Evolutionary conservation across 2,113 vertebrate species (phyloP).

Genomic region (Pelecanoides urinatrix): DNA sequence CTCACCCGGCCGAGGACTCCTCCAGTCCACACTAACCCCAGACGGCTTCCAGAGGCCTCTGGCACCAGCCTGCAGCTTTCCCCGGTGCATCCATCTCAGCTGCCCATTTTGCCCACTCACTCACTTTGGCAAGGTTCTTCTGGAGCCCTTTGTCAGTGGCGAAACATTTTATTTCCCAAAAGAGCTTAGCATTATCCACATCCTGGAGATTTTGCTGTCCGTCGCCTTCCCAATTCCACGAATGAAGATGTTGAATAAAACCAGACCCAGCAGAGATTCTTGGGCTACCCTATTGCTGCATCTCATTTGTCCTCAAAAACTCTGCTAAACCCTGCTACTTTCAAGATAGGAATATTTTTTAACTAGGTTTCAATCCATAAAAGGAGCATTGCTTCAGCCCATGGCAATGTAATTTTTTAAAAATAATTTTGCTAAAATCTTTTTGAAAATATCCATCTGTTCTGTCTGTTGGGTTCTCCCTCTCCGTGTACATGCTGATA

Average conservation of each 20-base stretch:
- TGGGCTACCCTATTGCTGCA: neutral
- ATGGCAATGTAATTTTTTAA: neutral
- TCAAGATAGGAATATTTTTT: neutral
- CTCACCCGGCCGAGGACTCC: accelerated
- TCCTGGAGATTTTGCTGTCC: neutral
- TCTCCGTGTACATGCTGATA: accelerated
- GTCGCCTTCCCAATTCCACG: neutral
- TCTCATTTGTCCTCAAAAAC: neutral
- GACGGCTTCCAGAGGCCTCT: neutral
- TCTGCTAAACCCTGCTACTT: neutral
- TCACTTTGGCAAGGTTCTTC: neutral
- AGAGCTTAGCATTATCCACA: neutral
- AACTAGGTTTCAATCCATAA: neutral
- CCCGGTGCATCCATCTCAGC: neutral
- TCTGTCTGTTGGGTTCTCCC: neutral
- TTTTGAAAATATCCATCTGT: neutral
- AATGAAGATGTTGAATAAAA: neutral
- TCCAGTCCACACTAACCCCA: neutral
- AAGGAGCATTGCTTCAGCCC: neutral
- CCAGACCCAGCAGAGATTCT: neutral
- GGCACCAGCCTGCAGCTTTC: neutral
- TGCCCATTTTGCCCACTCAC: neutral
- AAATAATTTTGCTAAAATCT: neutral
- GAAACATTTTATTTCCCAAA: neutral
- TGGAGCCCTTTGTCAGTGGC: neutral